Evolutionary conservation across 2,797 vertebrate genomes (phyloP).

Genomic region (Monodelphis domestica): DNA sequence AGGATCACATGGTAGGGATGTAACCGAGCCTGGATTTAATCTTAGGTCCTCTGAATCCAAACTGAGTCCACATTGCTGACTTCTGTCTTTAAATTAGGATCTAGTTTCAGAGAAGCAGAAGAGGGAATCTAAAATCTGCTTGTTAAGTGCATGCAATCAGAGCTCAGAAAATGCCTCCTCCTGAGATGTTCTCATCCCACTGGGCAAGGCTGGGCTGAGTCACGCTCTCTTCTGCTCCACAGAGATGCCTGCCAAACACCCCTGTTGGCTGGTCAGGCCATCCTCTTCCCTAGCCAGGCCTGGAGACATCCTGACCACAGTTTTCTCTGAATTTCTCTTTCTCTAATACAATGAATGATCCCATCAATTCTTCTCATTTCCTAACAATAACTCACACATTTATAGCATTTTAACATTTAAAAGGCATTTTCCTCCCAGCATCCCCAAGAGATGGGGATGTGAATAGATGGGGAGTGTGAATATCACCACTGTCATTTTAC

Average conservation of each 20-base stretch:
- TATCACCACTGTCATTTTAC: background rate
- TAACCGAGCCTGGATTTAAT: background rate
- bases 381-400: background rate
- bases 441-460: background rate
- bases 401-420: background rate
- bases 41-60: background rate
- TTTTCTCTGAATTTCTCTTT: background rate
- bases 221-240: background rate
- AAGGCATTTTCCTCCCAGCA: background rate
- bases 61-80: background rate
- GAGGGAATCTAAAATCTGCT: background rate
- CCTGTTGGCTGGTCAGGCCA: background rate
- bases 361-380: background rate
- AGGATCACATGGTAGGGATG: background rate
- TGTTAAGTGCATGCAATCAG: background rate
- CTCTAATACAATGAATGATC: background rate
- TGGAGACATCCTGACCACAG: background rate
- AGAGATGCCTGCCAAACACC: background rate
- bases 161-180: background rate
- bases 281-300: background rate
- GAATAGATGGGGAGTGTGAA: no score
- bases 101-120: background rate
- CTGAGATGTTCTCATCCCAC: background rate
- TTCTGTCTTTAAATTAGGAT: background rate
- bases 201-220: background rate